A percentile compares a stretch with the other conserved stretches of the same genome.
Evolutionary conservation across 2,113 vertebrate species (phyloP).

Genomic region (Scartelaos histophorus): DNA sequence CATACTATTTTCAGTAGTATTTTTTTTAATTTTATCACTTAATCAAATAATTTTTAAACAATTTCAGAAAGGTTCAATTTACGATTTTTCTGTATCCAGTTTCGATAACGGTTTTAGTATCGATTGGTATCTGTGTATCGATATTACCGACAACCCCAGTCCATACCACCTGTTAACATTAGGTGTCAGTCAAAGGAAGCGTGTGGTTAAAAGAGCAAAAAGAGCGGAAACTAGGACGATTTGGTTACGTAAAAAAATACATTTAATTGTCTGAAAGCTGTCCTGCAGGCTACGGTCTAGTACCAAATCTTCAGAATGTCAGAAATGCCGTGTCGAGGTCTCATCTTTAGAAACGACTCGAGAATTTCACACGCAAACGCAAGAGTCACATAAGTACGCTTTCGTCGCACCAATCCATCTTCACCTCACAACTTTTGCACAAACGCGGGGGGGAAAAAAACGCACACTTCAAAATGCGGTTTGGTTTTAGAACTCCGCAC

Average conservation of each 20-base stretch:
- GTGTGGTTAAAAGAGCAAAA: background rate
- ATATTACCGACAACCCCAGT: background rate
- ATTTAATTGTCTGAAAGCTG: background rate
- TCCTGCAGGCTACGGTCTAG: background rate
- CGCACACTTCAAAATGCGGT: constrained; percentile 46
- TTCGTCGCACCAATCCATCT: constrained; percentile 30
- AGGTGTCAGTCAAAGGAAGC: background rate
- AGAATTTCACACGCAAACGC: constrained; percentile 6
- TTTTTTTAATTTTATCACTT: too few relatives aligned
- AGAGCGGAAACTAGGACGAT: background rate
- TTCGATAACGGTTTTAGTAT: background rate
- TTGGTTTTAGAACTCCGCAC: constrained; percentile 30
- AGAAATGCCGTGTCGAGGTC: background rate
- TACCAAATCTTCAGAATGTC: background rate
- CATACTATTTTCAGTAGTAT: too few relatives aligned
- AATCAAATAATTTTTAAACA: too few relatives aligned
- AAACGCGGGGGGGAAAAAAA: constrained; percentile 30
- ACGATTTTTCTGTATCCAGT: background rate
- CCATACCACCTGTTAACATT: background rate
- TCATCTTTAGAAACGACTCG: background rate
- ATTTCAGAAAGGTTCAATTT: too few relatives aligned
- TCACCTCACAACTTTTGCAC: constrained; percentile 46
- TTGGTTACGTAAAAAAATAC: background rate
- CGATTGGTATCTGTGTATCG: background rate
- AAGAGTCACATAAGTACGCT: constrained; percentile 1